Conservation (phyloP, 2,113 vertebrate genomes). For the Castor canadensis region DNA sequence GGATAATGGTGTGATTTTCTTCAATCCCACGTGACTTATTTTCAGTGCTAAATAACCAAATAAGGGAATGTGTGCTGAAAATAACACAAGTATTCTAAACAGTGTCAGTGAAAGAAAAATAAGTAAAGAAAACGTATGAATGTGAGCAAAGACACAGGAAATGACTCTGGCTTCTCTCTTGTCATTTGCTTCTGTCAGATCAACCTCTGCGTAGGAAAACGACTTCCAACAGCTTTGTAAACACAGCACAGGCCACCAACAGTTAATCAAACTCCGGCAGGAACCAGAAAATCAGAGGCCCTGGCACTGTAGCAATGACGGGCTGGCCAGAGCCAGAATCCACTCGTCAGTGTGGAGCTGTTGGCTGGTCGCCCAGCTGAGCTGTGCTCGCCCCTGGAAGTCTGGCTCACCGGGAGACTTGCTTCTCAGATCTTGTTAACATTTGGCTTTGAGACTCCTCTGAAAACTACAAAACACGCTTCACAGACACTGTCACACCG, state of each 20-base stretch:
- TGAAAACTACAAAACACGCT: background rate
- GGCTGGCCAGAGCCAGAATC: fast-evolving
- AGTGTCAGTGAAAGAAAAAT: background rate
- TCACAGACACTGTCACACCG: background rate
- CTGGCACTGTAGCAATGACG: fast-evolving
- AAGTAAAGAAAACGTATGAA: no score
- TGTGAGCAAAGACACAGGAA: background rate
- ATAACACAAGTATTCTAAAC: background rate
- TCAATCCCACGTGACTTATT: fast-evolving
- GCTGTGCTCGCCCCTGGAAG: background rate
- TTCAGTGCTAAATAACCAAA: background rate
- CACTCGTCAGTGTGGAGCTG: no score
- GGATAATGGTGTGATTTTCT: background rate
- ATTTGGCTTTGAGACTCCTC: background rate
- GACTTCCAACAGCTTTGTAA: background rate
- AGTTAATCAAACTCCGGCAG: fast-evolving
- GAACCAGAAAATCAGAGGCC: background rate
- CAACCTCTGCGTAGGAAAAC: background rate
- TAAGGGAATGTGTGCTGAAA: background rate
- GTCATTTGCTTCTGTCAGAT: background rate
- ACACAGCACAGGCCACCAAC: fast-evolving
- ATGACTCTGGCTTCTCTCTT: fast-evolving
- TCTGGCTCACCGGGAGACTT: no score
- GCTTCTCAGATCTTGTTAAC: background rate
- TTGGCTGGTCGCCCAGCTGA: no score